Base-by-base conservation (phyloP, 2,888 invertebrate genomes). In the Synanthedon vespiformis region DNA sequence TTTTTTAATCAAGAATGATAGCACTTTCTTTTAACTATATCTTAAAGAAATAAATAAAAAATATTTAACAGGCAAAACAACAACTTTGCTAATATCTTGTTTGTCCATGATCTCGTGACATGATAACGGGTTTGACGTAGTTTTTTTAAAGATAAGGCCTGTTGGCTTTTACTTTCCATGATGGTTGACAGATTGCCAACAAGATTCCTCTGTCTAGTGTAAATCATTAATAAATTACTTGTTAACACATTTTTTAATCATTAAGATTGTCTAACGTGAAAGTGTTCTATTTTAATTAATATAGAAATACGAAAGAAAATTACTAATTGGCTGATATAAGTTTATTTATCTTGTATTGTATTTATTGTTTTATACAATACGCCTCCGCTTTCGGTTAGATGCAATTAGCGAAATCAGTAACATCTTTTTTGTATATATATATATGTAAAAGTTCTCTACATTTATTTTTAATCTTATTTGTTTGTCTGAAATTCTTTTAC, bases 81-180 rank as follows among this genome's bases (percentile, higher is more conserved):
- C 44, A 48, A 48, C 48, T 12, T 16, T 48, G 22, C 16, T 48
- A 12, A 13, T 12, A 11, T 48, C 48, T 53, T 55, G 55, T 56
- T 56, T 56, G 55, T 48, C 27, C 44, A 52, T 14, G 50, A 52
- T 22, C 54, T 52, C 56, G 56, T 56, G 56, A 56, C 54, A 51
- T 44, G 56, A 56, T 56, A 54, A 54, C 51, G 52, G 22, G 41
- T 55, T 50, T 52, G 52, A 55, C 53, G 54, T 50, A 44, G 44
- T 44, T 44, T 53, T 48, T 53, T 51, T 44, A 49, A 16, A 52
- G 55, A 55, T 55, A 55, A 52, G 41, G 52, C 27, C 40, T 40
- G 51, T 49, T 49, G 12, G 11, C n/a, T 50, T 44, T 44, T 52
- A 40, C 48, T 50, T 18, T 53, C 50, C 48, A 50, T 50, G 51